Percentiles rank a stretch among this genome's conserved stretches.
These are phyloP conservation scores for Clarias fuscus DNA, from an alignment of 2,797 vertebrate genomes.

Conservation along the genomic window DNA sequence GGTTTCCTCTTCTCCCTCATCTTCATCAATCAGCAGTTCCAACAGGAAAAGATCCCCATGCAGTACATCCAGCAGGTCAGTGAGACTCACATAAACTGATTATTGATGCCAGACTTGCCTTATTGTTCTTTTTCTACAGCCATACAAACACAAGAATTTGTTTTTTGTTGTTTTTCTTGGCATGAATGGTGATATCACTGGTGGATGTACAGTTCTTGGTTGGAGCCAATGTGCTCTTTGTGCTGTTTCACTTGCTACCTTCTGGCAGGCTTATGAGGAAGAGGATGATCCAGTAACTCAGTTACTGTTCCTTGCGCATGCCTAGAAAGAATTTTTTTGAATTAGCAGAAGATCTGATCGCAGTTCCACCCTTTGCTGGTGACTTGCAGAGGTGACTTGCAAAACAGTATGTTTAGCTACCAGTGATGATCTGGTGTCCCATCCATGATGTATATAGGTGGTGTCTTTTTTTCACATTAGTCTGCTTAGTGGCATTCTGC, in stretches of 20 bases:
- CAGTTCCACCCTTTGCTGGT: background rate
- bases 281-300: background rate
- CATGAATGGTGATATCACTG: background rate
- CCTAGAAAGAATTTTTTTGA: background rate
- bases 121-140: too few relatives aligned
- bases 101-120: background rate
- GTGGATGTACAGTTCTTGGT: background rate
- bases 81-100: too few relatives aligned
- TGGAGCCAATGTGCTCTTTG: too few relatives aligned
- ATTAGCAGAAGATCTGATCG: background rate
- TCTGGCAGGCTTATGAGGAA: background rate
- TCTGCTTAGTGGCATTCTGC: background rate
- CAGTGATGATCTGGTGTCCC: background rate
- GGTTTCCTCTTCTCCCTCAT: constrained; percentile 89
- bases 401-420: background rate
- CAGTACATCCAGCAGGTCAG: constrained; percentile 90
- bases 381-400: background rate
- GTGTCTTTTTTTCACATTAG: background rate
- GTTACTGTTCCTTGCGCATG: background rate
- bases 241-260: background rate
- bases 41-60: constrained; percentile 84
- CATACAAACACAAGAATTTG: background rate
- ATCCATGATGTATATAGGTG: too few relatives aligned
- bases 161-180: background rate
- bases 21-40: constrained; percentile 91